Base-by-base conservation (phyloP, 2,888 invertebrate genomes). In the Eucera pruinosa region DNA sequence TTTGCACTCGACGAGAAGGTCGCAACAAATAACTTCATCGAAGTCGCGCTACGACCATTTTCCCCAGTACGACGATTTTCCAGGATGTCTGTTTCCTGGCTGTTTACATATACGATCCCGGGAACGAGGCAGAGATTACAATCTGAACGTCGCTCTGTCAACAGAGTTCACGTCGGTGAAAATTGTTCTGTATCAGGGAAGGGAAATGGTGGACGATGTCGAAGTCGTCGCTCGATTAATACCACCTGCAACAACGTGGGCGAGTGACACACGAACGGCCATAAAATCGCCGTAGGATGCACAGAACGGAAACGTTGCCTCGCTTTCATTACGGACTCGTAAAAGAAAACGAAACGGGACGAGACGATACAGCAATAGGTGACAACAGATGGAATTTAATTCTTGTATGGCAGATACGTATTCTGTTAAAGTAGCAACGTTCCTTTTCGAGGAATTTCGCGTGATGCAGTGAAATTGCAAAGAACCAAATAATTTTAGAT, bases 1-100 rank as follows among this genome's bases (percentile, higher is more conserved):
- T 78, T 74, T 60, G 48, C 72, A 52, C 71, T 43, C 52, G 71
- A 18, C 45, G 52, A 54, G 64, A 52, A 72, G 62, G 57, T 65
- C 41, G 68, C 47, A 15, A 68, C 69, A 64, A 77, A 70, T 78
- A 80, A 78, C 74, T 71, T 74, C 60, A 67, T 65, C 58, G 78
- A 68, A 68, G 43, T 39, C 50, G 15, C 9, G 27, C 30, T 41
- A 25, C 43, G 18, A 39, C 27, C 47, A 55, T 64, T 55, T 41
- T 33, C 27, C n/a, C 48, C 1, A 18, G 18, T 36, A 43, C 13
- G 36, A 58, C 43, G 39, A 30, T 60, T 66, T n/a, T 20, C 41
- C 27, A n/a, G 11, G 15, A 36, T 30, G n/a, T 43, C 57, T 27
- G 58, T 64, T 25, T 15, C 25, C 27, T 2, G 20, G 5, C 15